Evolutionary conservation across 1,140 invertebrate species (phyloP).

Genomic region (Zeugodacus cucurbitae): DNA sequence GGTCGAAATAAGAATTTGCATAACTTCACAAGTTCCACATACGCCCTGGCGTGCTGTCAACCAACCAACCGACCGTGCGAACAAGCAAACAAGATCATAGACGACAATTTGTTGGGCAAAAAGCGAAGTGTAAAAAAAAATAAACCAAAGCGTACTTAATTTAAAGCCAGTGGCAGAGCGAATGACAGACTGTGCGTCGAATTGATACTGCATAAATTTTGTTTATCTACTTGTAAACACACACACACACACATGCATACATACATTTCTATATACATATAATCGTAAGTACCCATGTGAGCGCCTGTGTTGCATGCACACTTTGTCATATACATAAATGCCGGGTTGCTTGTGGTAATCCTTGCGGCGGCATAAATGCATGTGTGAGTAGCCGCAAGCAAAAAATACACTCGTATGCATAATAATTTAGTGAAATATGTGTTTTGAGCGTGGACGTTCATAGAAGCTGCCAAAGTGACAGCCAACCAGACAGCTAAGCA

Average conservation of each 20-base stretch:
- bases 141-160: neutral
- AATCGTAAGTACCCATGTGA: too few species aligned
- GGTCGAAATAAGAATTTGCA: conserved; percentile 9
- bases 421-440: neutral
- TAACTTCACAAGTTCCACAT: conserved; percentile 16
- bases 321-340: neutral
- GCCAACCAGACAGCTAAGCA: neutral
- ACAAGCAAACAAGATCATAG: conserved; percentile 35
- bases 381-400: neutral
- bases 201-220: neutral
- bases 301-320: neutral
- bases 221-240: neutral
- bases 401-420: neutral
- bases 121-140: neutral
- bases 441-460: neutral
- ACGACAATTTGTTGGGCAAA: conserved; percentile 14
- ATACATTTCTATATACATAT: too few species aligned
- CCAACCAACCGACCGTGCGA: neutral
- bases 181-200: neutral
- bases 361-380: neutral
- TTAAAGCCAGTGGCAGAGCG: neutral
- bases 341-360: neutral
- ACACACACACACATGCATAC: neutral
- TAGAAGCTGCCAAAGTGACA: neutral
- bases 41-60: neutral